phyloP scores from a whole-genome alignment of 2,797 vertebrate species.

The Cichlasoma orientale region DNA sequence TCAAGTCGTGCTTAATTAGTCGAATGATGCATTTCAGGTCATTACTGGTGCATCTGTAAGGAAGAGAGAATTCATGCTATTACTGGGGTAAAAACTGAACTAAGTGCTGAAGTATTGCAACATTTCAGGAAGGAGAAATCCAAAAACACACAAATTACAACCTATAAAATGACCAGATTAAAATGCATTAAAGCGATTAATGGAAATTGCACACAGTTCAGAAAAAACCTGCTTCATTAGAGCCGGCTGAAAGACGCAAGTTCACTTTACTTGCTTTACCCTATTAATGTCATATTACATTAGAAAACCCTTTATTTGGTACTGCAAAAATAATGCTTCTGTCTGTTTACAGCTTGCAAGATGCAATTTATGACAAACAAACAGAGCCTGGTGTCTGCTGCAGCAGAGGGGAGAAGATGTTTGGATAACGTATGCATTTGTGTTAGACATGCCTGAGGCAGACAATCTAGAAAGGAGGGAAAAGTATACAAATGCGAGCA shows the following conservation, averaged over 20 bases:
- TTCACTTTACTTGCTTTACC: not conserved
- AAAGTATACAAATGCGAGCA: conserved; percentile 7
- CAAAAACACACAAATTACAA: not conserved
- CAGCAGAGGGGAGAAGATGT: conserved; percentile 8
- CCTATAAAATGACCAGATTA: not conserved
- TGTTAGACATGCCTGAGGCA: conserved; percentile 15
- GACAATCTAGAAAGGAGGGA: not conserved
- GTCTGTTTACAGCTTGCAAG: not conserved
- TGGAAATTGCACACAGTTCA: not conserved
- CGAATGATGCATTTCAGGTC: conserved; percentile 96
- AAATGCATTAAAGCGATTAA: not conserved
- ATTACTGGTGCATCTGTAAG: conserved; percentile 90
- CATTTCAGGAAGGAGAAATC: not conserved
- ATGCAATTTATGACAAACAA: conserved; percentile 26
- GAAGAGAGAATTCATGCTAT: not conserved
- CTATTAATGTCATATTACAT: not conserved
- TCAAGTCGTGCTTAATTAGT: conserved; percentile 96
- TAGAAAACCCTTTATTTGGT: not conserved
- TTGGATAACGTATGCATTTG: not conserved
- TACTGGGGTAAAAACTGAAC: not conserved
- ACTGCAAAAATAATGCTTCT: not conserved
- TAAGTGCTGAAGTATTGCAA: not conserved
- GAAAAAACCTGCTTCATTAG: not conserved
- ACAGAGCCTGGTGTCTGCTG: conserved; percentile 17
- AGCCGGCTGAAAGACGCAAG: not conserved